Conservation (phyloP, 2,113 vertebrate species). For the Catharus minimus region DNA sequence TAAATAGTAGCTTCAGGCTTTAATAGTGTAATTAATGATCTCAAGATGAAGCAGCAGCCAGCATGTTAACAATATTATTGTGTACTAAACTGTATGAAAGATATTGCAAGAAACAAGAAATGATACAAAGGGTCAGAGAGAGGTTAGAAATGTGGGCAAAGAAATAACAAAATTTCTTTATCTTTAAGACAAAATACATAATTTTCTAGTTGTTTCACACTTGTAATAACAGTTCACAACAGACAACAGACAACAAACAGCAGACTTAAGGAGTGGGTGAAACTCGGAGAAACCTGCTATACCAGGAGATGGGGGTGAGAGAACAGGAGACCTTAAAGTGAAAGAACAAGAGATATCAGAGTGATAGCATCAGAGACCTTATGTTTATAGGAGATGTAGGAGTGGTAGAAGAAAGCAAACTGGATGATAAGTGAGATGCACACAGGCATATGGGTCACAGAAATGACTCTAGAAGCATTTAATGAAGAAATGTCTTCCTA, state of each 20-base stretch:
- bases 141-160: background rate
- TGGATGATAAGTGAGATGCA: background rate
- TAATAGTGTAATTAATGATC: constrained; percentile 17
- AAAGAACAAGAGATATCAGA: constrained; percentile 14
- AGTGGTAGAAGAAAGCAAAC: constrained; percentile 8
- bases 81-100: background rate
- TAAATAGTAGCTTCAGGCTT: background rate
- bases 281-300: constrained; percentile 18
- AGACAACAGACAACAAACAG: constrained; percentile 1
- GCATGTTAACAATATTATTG: background rate
- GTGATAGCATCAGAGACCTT: constrained; percentile 5
- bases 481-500: background rate
- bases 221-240: background rate
- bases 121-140: background rate
- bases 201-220: background rate
- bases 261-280: constrained; percentile 24
- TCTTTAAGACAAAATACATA: background rate
- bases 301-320: constrained; percentile 16
- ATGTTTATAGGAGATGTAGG: background rate
- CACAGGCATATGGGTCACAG: background rate
- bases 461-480: background rate
- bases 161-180: background rate
- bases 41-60: constrained; percentile 7
- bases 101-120: constrained; percentile 9
- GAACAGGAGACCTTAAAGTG: background rate